Conservation (phyloP, 2,113 vertebrate species). For the Thermophis baileyi region DNA sequence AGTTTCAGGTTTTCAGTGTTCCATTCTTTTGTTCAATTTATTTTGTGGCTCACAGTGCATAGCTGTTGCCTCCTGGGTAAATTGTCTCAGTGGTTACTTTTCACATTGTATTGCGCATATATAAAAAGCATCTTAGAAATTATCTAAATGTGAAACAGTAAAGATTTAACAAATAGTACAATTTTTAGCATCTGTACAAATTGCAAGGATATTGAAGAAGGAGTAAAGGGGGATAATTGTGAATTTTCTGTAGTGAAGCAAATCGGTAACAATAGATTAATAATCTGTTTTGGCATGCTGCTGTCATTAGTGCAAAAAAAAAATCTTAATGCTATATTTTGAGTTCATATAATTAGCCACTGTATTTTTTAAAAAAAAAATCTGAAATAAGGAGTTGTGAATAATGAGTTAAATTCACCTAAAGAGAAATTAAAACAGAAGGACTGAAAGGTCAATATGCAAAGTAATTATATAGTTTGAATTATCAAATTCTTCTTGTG, state of each 20-base stretch:
- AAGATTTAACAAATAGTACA: neutral
- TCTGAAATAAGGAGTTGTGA: neutral
- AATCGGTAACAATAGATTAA: neutral
- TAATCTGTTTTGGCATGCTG: neutral
- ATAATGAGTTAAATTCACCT: neutral
- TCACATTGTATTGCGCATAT: neutral
- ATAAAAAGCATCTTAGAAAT: neutral
- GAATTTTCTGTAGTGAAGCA: neutral
- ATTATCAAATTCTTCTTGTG: rapidly evolving
- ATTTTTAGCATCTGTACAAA: neutral
- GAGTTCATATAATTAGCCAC: neutral
- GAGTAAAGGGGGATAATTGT: neutral
- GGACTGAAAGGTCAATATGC: rapidly evolving
- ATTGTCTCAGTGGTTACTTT: neutral
- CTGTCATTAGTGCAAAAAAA: neutral
- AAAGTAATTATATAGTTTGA: neutral
- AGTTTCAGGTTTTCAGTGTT: neutral
- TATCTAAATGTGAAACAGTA: neutral
- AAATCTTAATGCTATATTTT: neutral
- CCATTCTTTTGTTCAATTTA: neutral
- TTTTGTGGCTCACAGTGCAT: neutral
- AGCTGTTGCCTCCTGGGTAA: neutral
- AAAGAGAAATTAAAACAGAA: neutral
- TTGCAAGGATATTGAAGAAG: neutral
- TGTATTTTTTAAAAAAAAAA: neutral